Evolutionary conservation across 2,113 vertebrate genomes (phyloP).

Genomic region (Oriolus oriolus): DNA sequence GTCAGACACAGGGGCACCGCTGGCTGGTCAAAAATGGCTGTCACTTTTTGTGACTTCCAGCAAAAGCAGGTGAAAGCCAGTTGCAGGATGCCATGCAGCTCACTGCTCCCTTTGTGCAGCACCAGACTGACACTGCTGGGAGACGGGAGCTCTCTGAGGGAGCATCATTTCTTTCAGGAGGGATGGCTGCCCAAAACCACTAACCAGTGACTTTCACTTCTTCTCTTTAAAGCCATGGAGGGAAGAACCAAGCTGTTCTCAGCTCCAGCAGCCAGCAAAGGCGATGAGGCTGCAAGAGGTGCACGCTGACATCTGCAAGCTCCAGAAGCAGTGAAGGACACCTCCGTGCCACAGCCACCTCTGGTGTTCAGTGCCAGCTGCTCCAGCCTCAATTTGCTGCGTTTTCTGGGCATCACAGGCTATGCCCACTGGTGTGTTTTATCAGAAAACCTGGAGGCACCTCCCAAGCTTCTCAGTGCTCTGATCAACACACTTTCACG

Average conservation of each 20-base stretch:
- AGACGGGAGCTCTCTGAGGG: neutral
- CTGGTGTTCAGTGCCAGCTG: neutral
- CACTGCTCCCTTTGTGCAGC: neutral
- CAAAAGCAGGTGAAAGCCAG: neutral
- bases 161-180: neutral
- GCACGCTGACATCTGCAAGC: neutral
- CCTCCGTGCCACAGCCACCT: neutral
- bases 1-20: neutral
- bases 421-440: neutral
- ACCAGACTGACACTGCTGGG: neutral
- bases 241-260: neutral
- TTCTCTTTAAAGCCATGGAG: neutral
- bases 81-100: neutral
- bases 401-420: neutral
- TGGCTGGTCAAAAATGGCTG: neutral
- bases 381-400: neutral
- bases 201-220: constrained; percentile 8
- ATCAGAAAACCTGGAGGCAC: neutral
- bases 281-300: neutral
- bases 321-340: neutral
- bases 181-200: constrained; percentile 1
- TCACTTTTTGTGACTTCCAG: neutral
- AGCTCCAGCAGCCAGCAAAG: neutral
- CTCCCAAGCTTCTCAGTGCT: neutral
- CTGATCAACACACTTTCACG: fast-evolving